Conservation (phyloP, 2,113 vertebrate genomes). For the Urocynchramus pylzowi region DNA sequence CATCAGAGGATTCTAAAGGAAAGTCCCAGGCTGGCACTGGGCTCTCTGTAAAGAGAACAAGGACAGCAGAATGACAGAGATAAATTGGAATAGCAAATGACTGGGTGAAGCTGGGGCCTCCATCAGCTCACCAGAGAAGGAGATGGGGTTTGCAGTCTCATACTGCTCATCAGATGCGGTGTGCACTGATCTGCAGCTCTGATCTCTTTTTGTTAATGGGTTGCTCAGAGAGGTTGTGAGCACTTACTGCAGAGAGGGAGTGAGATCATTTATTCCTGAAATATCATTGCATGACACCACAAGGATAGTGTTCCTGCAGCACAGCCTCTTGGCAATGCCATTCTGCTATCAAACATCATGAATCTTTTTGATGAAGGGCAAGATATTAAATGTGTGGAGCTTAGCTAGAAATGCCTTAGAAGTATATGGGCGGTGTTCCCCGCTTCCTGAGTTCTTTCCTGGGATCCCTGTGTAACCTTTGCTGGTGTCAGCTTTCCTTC, state of each 20-base stretch:
- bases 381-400: not conserved
- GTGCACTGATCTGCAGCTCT: not conserved
- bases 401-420: not conserved
- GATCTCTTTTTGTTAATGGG: not conserved
- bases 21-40: not conserved
- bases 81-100: not conserved
- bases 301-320: not conserved
- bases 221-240: not conserved
- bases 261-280: not conserved
- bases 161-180: fast-evolving
- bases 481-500: slow-evolving; percentile 21
- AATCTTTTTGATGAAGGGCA: slow-evolving; percentile 8
- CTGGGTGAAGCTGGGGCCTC: not conserved
- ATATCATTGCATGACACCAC: not conserved
- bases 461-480: not conserved
- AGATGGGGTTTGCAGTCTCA: not conserved
- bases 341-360: not conserved
- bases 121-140: not conserved
- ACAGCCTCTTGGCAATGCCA: not conserved
- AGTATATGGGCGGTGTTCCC: not conserved
- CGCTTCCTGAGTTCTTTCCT: not conserved
- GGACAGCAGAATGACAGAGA: not conserved
- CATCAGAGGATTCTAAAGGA: not conserved
- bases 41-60: not conserved
- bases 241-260: not conserved